Evolutionary conservation across 1,140 invertebrate species (phyloP).

Genomic region (Camponotus vicinus): DNA sequence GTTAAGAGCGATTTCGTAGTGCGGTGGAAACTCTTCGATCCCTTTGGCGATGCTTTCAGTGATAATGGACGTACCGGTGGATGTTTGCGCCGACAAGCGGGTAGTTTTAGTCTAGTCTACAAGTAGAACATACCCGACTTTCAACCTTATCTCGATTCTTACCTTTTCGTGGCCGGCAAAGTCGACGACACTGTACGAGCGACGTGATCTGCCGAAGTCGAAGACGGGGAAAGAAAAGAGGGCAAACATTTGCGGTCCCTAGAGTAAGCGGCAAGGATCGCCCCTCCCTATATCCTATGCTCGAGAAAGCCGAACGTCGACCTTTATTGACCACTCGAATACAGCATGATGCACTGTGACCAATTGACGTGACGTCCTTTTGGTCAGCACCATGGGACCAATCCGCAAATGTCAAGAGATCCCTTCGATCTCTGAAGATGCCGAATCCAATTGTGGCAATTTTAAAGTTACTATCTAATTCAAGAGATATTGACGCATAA

Average conservation of each 20-base stretch:
- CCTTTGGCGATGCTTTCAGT: slow-evolving; percentile 85
- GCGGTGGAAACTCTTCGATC: slow-evolving; percentile 29
- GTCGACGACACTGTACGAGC: slow-evolving; percentile 68
- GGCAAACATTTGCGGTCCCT: slow-evolving; percentile 68
- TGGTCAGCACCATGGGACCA: background rate
- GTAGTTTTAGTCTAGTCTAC: slow-evolving; percentile 88
- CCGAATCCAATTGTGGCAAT: background rate
- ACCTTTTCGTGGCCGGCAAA: slow-evolving; percentile 87
- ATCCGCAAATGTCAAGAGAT: background rate
- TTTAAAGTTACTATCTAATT: slow-evolving; percentile 5
- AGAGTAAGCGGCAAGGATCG: slow-evolving; percentile 72
- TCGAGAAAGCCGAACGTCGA: slow-evolving; percentile 72
- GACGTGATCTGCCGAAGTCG: background rate
- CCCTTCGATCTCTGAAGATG: background rate
- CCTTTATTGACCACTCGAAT: slow-evolving; percentile 75
- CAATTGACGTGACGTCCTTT: slow-evolving; percentile 52
- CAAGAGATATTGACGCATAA: background rate
- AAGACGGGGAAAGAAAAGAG: slow-evolving; percentile 60
- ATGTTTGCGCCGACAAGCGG: slow-evolving; percentile 87
- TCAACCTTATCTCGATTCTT: slow-evolving; percentile 87
- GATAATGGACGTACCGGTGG: slow-evolving; percentile 87
- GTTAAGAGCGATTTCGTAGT: slow-evolving; percentile 40
- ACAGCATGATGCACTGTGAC: slow-evolving; percentile 53
- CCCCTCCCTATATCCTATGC: slow-evolving; percentile 67
- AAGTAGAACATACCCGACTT: slow-evolving; percentile 86